phyloP scores from a whole-genome alignment of 2,113 vertebrate genomes.

The Jaculus jaculus region DNA sequence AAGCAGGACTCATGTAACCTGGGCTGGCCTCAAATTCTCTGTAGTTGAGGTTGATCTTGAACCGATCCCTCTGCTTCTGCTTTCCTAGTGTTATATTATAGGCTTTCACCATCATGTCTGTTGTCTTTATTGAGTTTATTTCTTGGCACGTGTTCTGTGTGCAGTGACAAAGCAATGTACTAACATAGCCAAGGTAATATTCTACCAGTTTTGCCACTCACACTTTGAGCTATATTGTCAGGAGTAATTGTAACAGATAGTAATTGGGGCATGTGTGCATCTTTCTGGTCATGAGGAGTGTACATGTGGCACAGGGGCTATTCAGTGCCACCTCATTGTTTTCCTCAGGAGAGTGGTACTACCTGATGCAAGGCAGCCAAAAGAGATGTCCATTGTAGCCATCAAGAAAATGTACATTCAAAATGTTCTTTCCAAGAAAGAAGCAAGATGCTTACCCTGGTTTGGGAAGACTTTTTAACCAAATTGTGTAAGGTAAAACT shows the following conservation, averaged over 20 bases:
- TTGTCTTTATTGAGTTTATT: conserved; percentile 36
- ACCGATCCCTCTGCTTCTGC: too few relatives aligned
- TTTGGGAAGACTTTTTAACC: conserved; percentile 48
- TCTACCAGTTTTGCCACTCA: neutral
- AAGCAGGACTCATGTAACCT: too few relatives aligned
- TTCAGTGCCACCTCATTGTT: neutral
- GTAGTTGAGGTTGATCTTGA: too few relatives aligned
- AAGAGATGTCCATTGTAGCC: conserved; percentile 13
- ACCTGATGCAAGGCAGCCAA: neutral
- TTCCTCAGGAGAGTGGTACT: conserved; percentile 7
- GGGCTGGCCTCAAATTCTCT: neutral
- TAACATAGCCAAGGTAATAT: neutral
- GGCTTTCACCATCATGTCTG: too few relatives aligned
- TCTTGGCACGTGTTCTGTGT: neutral
- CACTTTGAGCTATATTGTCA: conserved; percentile 6
- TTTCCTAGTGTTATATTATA: too few relatives aligned
- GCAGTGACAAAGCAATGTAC: neutral
- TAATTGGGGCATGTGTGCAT: neutral
- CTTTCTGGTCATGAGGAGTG: neutral
- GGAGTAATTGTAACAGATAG: neutral
- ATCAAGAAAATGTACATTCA: conserved; percentile 48
- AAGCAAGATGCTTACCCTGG: conserved; percentile 11
- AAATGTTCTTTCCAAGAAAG: conserved; percentile 39
- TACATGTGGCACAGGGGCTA: neutral
- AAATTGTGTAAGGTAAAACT: conserved; percentile 44